Percentiles rank a stretch among this genome's conserved stretches.
These are phyloP conservation scores for Neoscelio sp. DNA, from an alignment of 2,888 invertebrate species.

Conservation along the genomic window DNA sequence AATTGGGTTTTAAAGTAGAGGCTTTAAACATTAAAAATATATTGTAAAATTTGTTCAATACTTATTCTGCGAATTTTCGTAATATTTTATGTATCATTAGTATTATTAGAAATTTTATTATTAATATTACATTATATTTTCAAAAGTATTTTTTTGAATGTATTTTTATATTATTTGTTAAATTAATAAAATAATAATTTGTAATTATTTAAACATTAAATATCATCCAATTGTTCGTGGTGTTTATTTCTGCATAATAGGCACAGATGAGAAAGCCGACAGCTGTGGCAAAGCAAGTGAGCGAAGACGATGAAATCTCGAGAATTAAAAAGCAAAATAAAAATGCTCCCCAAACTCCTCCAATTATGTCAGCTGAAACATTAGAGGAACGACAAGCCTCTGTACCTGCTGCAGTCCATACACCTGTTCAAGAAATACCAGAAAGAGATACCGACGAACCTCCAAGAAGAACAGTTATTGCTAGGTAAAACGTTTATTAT, in stretches of 20 bases:
- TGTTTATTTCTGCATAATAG: slow-evolving; percentile 70
- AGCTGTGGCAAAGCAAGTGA: slow-evolving; percentile 90
- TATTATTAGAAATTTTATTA: too few relatives aligned
- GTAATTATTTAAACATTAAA: too few relatives aligned
- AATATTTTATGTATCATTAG: too few relatives aligned
- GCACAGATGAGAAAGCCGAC: slow-evolving; percentile 78
- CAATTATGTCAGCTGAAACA: slow-evolving; percentile 83
- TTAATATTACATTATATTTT: too few relatives aligned
- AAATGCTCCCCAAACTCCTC: slow-evolving; percentile 83
- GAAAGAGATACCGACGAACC: slow-evolving; percentile 86
- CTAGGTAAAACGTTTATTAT: slow-evolving; percentile 80
- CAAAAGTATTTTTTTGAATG: too few relatives aligned
- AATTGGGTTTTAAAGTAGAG: too few relatives aligned
- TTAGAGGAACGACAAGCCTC: slow-evolving; percentile 82
- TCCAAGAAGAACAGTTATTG: slow-evolving; percentile 88
- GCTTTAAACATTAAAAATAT: too few relatives aligned
- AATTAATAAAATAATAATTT: slow-evolving; percentile 11
- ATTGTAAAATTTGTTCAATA: too few relatives aligned
- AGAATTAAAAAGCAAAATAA: slow-evolving; percentile 95
- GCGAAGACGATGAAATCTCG: slow-evolving; percentile 95
- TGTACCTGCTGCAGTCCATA: slow-evolving; percentile 78
- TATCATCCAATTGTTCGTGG: too few relatives aligned
- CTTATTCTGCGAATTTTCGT: too few relatives aligned
- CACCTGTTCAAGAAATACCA: slow-evolving; percentile 82
- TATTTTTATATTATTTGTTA: too few relatives aligned